Conservation (phyloP, 2,113 vertebrate genomes). For the Turnix velox region DNA sequence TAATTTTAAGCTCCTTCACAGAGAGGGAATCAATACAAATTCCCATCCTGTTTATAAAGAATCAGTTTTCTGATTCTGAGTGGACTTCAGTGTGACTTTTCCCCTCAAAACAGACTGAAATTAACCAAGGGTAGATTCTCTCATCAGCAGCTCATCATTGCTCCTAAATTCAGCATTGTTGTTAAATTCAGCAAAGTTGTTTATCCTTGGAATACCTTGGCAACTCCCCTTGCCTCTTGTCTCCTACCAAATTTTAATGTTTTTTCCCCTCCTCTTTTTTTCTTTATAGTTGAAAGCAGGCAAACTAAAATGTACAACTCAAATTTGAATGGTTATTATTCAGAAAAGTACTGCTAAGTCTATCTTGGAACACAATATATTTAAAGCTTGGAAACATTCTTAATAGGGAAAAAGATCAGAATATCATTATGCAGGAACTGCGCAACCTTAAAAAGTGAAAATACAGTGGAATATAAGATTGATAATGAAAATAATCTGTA, state of each 20-base stretch:
- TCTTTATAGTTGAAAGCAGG: neutral
- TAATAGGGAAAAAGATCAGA: neutral
- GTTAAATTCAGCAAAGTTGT: neutral
- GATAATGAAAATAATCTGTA: neutral
- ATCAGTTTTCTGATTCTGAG: slow-evolving; percentile 18
- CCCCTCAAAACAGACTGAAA: neutral
- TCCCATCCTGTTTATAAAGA: slow-evolving; percentile 18
- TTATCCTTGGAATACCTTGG: neutral
- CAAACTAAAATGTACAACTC: neutral
- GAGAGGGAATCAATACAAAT: neutral
- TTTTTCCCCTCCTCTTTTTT: neutral
- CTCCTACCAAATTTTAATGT: neutral
- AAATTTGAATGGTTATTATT: neutral
- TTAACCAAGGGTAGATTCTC: neutral
- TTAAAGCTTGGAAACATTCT: neutral
- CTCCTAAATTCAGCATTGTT: neutral
- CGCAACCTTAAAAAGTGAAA: neutral
- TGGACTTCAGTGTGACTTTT: neutral
- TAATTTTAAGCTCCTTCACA: neutral
- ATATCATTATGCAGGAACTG: neutral
- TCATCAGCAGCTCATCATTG: neutral
- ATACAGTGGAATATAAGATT: neutral
- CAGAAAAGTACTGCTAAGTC: neutral
- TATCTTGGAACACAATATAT: neutral
- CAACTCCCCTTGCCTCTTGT: neutral